A percentile compares a stretch with the other conserved stretches of the same genome.
phyloP scores from a whole-genome alignment of 2,113 vertebrate species.

The Loxodonta africana region DNA sequence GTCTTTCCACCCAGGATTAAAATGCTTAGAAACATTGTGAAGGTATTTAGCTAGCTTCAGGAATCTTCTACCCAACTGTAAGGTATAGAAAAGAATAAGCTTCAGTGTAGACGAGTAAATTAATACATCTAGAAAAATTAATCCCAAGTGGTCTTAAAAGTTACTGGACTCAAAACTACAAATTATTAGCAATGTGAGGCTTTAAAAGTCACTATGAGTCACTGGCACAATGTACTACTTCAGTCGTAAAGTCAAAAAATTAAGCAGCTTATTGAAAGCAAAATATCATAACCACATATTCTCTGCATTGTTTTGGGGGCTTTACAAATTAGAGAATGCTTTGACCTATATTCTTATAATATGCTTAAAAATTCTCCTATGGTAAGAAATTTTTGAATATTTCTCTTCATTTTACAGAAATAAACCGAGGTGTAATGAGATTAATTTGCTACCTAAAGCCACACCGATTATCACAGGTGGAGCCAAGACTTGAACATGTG shows the following conservation, averaged over 20 bases:
- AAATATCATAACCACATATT: not conserved
- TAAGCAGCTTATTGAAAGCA: slow-evolving; percentile 20
- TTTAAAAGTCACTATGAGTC: slow-evolving; percentile 49
- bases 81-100: slow-evolving; percentile 43
- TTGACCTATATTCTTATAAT: not conserved
- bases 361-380: not conserved
- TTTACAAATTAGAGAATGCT: not conserved
- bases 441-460: not conserved
- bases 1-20: slow-evolving; percentile 57
- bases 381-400: not conserved
- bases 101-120: slow-evolving; percentile 66
- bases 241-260: not conserved
- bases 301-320: not conserved
- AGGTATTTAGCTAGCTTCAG: slow-evolving; percentile 54
- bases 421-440: not conserved
- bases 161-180: slow-evolving; percentile 55
- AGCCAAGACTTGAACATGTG: not conserved
- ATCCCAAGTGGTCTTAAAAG: slow-evolving; percentile 60
- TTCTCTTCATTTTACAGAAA: not conserved
- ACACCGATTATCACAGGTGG: not conserved
- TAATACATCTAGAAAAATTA: slow-evolving; percentile 68
- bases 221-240: not conserved
- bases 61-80: not conserved
- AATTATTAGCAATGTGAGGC: not conserved
- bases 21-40: slow-evolving; percentile 58